Evolutionary conservation across 2,113 vertebrate genomes (phyloP), one percentile per base, ranked within the genome.

Genomic region (Rallus limicola): DNA sequence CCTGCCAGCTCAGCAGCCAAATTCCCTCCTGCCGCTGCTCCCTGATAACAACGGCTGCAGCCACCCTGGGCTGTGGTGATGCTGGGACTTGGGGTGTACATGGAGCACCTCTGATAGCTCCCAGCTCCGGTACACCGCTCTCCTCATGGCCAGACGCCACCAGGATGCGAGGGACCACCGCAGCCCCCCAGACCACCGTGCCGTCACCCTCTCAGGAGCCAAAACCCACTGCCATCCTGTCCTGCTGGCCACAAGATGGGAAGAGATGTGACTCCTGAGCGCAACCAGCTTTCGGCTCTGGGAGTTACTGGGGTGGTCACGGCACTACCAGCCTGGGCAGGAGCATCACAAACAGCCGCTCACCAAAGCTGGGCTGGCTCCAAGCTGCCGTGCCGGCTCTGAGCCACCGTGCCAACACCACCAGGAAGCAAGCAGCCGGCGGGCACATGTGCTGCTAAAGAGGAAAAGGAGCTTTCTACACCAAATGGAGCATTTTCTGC

Each of bases 401-500:
- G 7, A 91, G 86, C 72, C 13, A 1, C 84, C 5, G 53, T 90
- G 56, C 92, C 90, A 90, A 33, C 40, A 3, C 19, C 16, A 1
- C 65, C 70, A 3, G 67, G 93, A 88, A 86, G 90, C 44, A 93
- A 91, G 90, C 95, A 94, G 79, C 42, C 69, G 26, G 20, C 14
- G 16, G 93, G 56, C 81, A 14, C 53, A 69, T 68, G 26, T 91
- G 52, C 86, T 68, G 18, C 36, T 53, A 67, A 90, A 93, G 71
- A 90, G 56, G 55, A 92, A 67, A 76, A 95, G 74, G 9, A 95
- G 91, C 85, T 91, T 91, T 94, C 90, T 34, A 16, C 88, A 63
- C 89, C 69, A 58, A 79, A 65, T 95, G 65, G 93, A 91, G 88
- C 67, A 86, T 95, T 97, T 96, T 95, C 89, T 48, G 26, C 92